These are phyloP conservation scores for Phylloscopus trochilus DNA, from an alignment of 2,113 vertebrate genomes.

Conservation along the genomic window DNA sequence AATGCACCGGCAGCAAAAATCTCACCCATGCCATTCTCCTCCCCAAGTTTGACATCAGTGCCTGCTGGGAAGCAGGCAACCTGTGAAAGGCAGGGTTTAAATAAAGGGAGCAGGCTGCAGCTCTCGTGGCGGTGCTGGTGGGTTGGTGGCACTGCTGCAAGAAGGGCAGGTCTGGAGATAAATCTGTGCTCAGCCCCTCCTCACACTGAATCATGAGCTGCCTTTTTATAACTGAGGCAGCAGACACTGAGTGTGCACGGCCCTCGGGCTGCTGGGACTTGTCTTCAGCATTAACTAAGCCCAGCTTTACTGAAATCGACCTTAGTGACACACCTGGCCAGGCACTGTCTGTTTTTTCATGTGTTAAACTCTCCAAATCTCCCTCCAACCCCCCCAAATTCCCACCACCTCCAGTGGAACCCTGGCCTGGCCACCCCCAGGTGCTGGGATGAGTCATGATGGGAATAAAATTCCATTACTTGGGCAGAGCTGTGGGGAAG, in stretches of 20 bases:
- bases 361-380: not conserved
- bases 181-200: slow-evolving; percentile 2
- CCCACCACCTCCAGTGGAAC: not conserved
- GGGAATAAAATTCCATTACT: not conserved
- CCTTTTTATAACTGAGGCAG: slow-evolving; percentile 9
- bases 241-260: not conserved
- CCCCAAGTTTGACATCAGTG: not conserved
- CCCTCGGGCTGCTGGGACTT: not conserved
- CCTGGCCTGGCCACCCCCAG: not conserved
- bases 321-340: not conserved
- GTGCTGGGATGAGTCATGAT: not conserved
- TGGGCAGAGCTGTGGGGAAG: not conserved
- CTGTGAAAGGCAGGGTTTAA: not conserved
- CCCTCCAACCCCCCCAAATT: not conserved
- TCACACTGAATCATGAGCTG: slow-evolving; percentile 28
- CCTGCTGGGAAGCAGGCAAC: not conserved
- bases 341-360: not conserved
- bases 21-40: slow-evolving; percentile 9
- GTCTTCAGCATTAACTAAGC: not conserved
- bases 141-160: not conserved
- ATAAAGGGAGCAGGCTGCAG: not conserved
- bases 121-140: not conserved
- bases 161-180: slow-evolving; percentile 17
- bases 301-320: not conserved
- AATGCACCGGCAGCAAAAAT: slow-evolving; percentile 52